Evolutionary conservation across 2,797 vertebrate species (phyloP).

Genomic region (Knipowitschia caucasica): DNA sequence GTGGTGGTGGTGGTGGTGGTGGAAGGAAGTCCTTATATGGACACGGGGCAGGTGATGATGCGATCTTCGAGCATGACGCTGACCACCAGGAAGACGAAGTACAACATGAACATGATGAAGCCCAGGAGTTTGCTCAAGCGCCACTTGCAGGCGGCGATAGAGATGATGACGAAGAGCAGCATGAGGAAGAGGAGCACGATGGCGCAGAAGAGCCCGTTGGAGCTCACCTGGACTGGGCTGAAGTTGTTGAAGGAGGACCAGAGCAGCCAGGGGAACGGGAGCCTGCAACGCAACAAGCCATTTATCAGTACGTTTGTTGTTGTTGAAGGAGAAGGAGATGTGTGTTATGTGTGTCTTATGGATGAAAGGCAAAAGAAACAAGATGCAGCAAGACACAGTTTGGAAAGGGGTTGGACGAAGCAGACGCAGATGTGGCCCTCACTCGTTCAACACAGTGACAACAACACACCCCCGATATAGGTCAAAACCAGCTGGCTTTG

Average conservation of each 20-base stretch:
- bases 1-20: too few relatives aligned
- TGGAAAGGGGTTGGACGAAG: too few relatives aligned
- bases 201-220: conserved; percentile 97
- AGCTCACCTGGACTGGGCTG: conserved; percentile 86
- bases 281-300: conserved; percentile 68
- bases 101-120: conserved; percentile 93
- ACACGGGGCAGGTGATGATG: conserved; percentile 87
- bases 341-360: too few relatives aligned
- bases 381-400: too few relatives aligned
- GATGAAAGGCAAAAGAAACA: too few relatives aligned
- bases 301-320: not conserved
- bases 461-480: too few relatives aligned
- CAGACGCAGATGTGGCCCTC: too few relatives aligned
- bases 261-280: conserved; percentile 95
- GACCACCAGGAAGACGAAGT: conserved; percentile 92
- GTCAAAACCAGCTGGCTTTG: too few relatives aligned
- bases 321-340: too few relatives aligned
- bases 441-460: too few relatives aligned
- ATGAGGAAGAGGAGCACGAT: conserved; percentile 99
- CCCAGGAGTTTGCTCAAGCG: conserved; percentile 96
- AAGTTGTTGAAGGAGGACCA: conserved; percentile 76
- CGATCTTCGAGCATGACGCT: conserved; percentile 96
- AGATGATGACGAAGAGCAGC: conserved; percentile 96
- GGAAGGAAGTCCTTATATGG: conserved; percentile 75
- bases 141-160: conserved; percentile 97